Conservation (phyloP, 2,113 vertebrate species). For the Phalacrocorax pelagicus region DNA sequence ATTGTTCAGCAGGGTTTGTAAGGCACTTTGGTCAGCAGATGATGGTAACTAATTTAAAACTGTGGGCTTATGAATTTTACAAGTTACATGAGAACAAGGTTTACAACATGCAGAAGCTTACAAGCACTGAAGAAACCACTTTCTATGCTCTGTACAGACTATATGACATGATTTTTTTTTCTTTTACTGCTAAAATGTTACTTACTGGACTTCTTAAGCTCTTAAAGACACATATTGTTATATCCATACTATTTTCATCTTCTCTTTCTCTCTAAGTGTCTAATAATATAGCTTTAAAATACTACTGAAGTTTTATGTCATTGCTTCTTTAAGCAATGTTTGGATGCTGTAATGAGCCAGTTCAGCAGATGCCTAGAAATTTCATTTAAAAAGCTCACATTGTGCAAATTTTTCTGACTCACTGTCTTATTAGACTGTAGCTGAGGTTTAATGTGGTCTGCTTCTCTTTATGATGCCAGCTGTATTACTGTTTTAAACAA, state of each 20-base stretch:
- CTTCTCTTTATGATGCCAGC: not conserved
- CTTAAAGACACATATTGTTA: not conserved
- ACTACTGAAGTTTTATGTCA: not conserved
- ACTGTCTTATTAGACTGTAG: not conserved
- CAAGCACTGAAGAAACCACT: not conserved
- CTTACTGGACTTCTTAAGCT: not conserved
- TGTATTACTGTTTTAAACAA: not conserved
- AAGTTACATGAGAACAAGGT: not conserved
- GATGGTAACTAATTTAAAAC: not conserved
- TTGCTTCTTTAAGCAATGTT: not conserved
- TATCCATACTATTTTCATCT: not conserved
- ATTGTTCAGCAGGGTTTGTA: not conserved
- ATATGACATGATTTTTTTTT: not conserved
- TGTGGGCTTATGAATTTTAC: not conserved
- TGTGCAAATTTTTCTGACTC: not conserved
- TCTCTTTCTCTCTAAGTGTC: not conserved
- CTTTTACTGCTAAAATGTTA: not conserved
- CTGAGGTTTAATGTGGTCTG: not conserved
- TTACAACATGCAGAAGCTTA: not conserved
- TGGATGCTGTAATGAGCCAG: not conserved
- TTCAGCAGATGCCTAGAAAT: not conserved
- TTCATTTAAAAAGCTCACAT: not conserved
- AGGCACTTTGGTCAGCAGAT: not conserved
- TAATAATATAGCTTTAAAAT: not conserved
- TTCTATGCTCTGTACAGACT: not conserved